Base-by-base conservation (phyloP, 2,113 vertebrate species). In the Thalassoma bifasciatum region DNA sequence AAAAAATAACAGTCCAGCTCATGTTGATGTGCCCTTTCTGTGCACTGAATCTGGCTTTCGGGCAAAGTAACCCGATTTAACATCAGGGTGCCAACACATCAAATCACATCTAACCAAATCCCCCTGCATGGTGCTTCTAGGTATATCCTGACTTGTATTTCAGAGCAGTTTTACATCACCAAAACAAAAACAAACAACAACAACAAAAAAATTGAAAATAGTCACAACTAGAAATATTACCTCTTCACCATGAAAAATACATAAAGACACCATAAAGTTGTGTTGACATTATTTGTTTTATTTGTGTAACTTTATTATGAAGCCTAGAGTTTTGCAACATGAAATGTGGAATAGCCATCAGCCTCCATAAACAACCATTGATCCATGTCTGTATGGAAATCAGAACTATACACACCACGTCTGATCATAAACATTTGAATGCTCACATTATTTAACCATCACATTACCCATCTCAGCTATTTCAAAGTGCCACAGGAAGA, bases 401-500 rank as follows among this genome's bases (percentile, higher is more conserved):
- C 30, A 26, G 63, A 73, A 70, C 22, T 44, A 30, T 19, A 52
- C 19, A 10, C 26, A 42, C 8, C 19, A 56, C 17, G 12, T 42
- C 13, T 30, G 12, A 14, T 24, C n/a, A 44, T 51, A 50, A 66
- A 69, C 22, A 70, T 60, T 56, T 64, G 8, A 66, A 42, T 53
- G 23, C 63, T 2, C 16, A 53, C 58, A 63, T 52, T 59, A 72
- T 72, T 38, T 53, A 68, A 67, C 36, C 44, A 51, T 47, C n/a
- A 26, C n/a, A n/a, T n/a, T n/a, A 11, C 42, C 38, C 40, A 40
- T 51, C 46, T 3, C 17, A 44, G 21, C 26, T 47, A 50, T 75
- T 67, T 66, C 54, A 83, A 83, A 86, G 71, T 83, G 72, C 70
- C 16, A 52, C 26, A 69, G 66, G 78, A 65, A 10, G 74, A 82